A percentile compares a stretch with the other conserved stretches of the same genome.
Evolutionary conservation across 2,888 invertebrate genomes (phyloP).

Genomic region (Bimastos eiseni): DNA sequence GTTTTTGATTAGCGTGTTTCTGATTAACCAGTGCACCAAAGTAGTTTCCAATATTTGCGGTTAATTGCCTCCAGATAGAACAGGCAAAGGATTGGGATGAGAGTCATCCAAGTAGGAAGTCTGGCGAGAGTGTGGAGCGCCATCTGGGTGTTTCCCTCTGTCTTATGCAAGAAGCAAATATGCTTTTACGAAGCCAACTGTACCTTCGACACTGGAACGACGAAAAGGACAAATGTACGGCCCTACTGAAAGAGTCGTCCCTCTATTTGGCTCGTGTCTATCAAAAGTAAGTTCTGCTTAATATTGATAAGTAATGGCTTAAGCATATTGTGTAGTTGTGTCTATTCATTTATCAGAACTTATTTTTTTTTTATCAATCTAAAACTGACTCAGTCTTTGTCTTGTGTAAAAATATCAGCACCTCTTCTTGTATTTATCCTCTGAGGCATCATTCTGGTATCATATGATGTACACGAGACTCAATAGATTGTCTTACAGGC

Average conservation of each 20-base stretch:
- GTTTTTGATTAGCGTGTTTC: neutral
- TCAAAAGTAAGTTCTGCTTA: neutral
- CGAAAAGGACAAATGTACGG: neutral
- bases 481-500: too few relatives aligned
- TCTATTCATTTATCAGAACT: neutral
- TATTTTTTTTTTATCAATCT: neutral
- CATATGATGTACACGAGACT: neutral
- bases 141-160: neutral
- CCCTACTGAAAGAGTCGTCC: neutral
- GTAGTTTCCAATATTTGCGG: neutral
- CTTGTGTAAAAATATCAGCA: neutral
- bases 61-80: neutral
- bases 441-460: neutral
- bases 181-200: conserved; percentile 14
- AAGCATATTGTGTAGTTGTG: too few relatives aligned
- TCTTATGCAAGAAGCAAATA: conserved; percentile 16
- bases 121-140: neutral
- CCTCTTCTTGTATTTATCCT: neutral
- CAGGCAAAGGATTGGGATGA: neutral
- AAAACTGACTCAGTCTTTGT: neutral
- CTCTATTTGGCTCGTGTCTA: conserved; percentile 20
- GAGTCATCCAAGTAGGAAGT: neutral
- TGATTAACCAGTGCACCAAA: neutral
- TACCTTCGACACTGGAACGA: neutral
- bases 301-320: neutral